These are phyloP conservation scores for Xyrauchen texanus DNA, from an alignment of 2,113 vertebrate genomes.

Conservation along the genomic window DNA sequence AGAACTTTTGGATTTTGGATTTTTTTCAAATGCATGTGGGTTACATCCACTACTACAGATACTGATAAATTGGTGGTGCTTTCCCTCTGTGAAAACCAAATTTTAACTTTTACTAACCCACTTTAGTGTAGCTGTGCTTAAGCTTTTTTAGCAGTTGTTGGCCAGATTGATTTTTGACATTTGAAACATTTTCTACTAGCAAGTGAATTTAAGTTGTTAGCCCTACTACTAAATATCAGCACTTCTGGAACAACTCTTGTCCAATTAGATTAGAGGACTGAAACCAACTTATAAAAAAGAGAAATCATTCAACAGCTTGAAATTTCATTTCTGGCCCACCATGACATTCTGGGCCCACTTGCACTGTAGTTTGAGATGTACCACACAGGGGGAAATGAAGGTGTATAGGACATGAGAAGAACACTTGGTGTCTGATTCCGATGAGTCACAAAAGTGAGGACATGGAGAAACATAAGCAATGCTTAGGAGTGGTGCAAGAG, in stretches of 20 bases:
- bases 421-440: not conserved
- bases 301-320: too few species aligned
- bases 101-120: conserved; percentile 19
- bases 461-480: conserved; percentile 25
- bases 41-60: not conserved
- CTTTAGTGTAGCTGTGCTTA: conserved; percentile 1
- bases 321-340: conserved; percentile 29
- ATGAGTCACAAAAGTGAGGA: conserved; percentile 8
- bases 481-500: conserved; percentile 13
- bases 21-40: conserved; percentile 36
- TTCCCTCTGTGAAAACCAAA: not conserved
- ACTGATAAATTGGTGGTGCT: too few species aligned
- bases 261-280: too few species aligned
- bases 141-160: conserved; percentile 8
- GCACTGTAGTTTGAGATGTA: not conserved
- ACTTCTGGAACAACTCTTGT: too few species aligned
- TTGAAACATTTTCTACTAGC: not conserved
- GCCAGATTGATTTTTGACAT: conserved; percentile 10
- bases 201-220: not conserved
- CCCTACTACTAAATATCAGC: too few species aligned
- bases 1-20: conserved; percentile 14
- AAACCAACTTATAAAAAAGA: too few species aligned
- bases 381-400: not conserved
- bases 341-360: conserved; percentile 26
- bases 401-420: not conserved